phyloP scores from a whole-genome alignment of 2,113 vertebrate species.

The Ornithorhynchus anatinus region DNA sequence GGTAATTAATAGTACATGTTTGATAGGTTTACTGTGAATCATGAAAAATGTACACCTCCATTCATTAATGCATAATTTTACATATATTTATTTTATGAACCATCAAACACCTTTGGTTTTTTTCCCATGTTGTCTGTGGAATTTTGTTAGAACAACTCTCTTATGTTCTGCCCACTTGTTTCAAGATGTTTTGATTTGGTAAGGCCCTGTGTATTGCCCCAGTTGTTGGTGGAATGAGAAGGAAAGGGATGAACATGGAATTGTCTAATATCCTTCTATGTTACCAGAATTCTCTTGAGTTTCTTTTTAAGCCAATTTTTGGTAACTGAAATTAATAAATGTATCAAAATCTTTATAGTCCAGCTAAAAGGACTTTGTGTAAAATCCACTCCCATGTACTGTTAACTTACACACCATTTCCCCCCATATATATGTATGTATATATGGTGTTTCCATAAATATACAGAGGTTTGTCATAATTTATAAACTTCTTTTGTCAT shows the following conservation, averaged over 20 bases:
- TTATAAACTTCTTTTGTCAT: slow-evolving; percentile 89
- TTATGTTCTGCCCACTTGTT: not conserved
- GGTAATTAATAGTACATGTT: slow-evolving; percentile 71
- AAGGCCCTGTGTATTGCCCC: slow-evolving; percentile 18
- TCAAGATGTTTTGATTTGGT: slow-evolving; percentile 16
- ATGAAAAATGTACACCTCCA: slow-evolving; percentile 43
- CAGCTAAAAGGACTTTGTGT: not conserved
- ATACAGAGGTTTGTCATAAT: slow-evolving; percentile 79
- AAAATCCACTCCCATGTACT: slow-evolving; percentile 39
- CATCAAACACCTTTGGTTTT: slow-evolving; percentile 53
- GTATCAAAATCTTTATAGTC: not conserved
- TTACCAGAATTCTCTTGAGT: not conserved
- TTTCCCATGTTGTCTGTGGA: slow-evolving; percentile 48
- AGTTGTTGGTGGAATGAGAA: slow-evolving; percentile 18
- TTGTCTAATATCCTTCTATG: slow-evolving; percentile 12
- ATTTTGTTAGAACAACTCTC: slow-evolving; percentile 35
- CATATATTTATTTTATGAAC: slow-evolving; percentile 61
- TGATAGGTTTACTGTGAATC: slow-evolving; percentile 19
- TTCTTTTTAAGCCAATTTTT: slow-evolving; percentile 28
- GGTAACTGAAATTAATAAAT: slow-evolving; percentile 30
- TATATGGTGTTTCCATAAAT: slow-evolving; percentile 72
- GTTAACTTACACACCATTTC: slow-evolving; percentile 32
- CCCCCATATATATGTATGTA: slow-evolving; percentile 67
- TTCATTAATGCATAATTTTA: slow-evolving; percentile 65
- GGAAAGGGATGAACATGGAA: not conserved